Base-by-base conservation (phyloP, 2,113 vertebrate species). In the Nematolebias whitei region DNA sequence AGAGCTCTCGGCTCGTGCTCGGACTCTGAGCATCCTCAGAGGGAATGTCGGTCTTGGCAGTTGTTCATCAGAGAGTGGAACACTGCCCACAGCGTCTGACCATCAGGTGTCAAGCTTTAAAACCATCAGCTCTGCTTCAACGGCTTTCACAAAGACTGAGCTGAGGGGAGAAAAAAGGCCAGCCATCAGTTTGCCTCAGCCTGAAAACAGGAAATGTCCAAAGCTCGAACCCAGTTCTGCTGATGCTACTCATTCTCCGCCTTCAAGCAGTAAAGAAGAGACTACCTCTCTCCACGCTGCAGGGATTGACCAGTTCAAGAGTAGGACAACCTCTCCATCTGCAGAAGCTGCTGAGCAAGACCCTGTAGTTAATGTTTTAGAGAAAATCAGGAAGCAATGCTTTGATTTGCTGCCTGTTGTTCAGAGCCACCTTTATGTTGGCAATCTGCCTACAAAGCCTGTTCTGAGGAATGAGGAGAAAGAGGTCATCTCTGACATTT, bases 331-430 rank as follows among this genome's bases (percentile, higher is more conserved):
- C 0, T 5, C 49, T 50, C 59, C 19, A 7, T 8, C 57, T 11
- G 15, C 18, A 23, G 60, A 62, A 35, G 6, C 9, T 14, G 13
- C 45, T 13, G 29, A 55, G 9, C 18, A 71, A 51, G 54, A 71
- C 24, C 15, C 63, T 15, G 78, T 94, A 14, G 59, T 67, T 1
- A 78, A 55, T 0, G 91, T 88, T 1, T 81, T 99, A 62, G 88
- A 87, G 60, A 98, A 94, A 84, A 87, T 98, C 5, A 83, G 89
- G 0, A 83, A 87, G 13, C 83, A 91, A 1, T 93, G 90, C 70
- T 96, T 99, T 78, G 96, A 99, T 59, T 78, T 99, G 40, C 63
- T 99, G 3, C 96, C 96, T 43, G 95, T 98, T 79, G 91, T 99
- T 63, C 90, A 87, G 52, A 94, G 95, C 80, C 95, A 96, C 0